Evolutionary conservation across 2,113 vertebrate genomes (phyloP).

Genomic region (Prunella himalayana): DNA sequence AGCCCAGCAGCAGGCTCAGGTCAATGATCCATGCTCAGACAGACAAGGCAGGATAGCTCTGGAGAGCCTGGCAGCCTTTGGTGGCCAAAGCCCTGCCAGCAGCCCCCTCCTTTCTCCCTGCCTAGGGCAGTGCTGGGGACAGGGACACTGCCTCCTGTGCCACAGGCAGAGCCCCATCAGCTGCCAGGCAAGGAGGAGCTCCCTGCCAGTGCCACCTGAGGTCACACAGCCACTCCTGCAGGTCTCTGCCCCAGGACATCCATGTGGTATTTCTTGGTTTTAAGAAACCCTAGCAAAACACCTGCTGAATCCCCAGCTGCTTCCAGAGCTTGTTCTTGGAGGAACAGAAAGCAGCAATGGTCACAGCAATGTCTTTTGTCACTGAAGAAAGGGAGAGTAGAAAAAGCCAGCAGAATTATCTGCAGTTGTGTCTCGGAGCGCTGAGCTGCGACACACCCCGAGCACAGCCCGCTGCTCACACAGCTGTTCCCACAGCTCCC

Average conservation of each 20-base stretch:
- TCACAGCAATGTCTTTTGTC: not conserved
- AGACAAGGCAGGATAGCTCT: not conserved
- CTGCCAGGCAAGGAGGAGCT: not conserved
- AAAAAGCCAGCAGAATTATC: not conserved
- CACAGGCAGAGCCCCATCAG: not conserved
- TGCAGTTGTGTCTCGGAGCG: not conserved
- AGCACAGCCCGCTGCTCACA: fast-evolving
- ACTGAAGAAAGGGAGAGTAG: not conserved
- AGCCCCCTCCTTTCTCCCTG: not conserved
- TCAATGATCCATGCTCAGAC: not conserved
- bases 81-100: not conserved
- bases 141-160: not conserved
- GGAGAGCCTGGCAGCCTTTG: not conserved
- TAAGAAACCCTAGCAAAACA: not conserved
- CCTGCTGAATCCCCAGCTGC: not conserved
- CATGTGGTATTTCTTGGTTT: fast-evolving
- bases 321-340: not conserved
- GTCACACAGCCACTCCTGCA: not conserved
- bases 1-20: not conserved
- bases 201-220: not conserved
- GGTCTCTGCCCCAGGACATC: not conserved
- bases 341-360: not conserved
- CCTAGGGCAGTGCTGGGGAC: not conserved
- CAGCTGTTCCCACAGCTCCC: not conserved
- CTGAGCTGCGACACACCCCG: not conserved